Conservation (phyloP, 2,888 invertebrate species). For the Scaptomyza tumidula region DNA sequence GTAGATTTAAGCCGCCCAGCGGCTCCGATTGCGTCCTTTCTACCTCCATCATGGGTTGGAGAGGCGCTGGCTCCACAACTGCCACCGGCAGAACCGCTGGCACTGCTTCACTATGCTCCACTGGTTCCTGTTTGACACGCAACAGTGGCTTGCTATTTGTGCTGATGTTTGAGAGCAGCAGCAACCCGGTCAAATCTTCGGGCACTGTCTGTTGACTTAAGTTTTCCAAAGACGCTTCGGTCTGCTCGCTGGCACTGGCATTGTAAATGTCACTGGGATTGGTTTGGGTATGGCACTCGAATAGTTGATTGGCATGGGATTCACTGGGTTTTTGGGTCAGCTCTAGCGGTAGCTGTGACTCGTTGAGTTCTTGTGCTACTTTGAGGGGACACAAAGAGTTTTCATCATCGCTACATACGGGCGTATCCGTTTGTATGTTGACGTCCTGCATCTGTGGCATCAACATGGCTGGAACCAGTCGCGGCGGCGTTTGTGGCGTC, state of each 20-base stretch:
- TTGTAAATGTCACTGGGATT: conserved; percentile 61
- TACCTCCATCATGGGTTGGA: conserved; percentile 38
- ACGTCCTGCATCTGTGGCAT: conserved; percentile 90
- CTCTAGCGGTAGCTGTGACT: conserved; percentile 70
- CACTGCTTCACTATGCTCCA: conserved; percentile 61
- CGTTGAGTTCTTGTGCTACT: conserved; percentile 39
- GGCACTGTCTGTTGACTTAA: conserved; percentile 58
- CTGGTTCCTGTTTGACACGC: conserved; percentile 82
- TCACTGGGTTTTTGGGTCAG: conserved; percentile 71
- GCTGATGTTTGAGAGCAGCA: conserved; percentile 92
- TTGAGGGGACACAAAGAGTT: conserved; percentile 70
- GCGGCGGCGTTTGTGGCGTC: conserved; percentile 77
- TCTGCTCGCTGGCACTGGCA: conserved; percentile 47
- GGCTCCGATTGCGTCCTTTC: conserved; percentile 65
- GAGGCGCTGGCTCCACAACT: conserved; percentile 18
- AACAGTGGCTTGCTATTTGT: conserved; percentile 88
- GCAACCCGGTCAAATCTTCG: conserved; percentile 92
- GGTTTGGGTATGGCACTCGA: conserved; percentile 71
- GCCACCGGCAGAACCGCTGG: conserved; percentile 10
- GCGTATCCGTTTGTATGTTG: conserved; percentile 92
- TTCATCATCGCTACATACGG: conserved; percentile 88
- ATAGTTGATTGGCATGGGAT: conserved; percentile 53
- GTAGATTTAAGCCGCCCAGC: conserved; percentile 89
- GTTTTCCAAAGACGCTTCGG: conserved; percentile 21
- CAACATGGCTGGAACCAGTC: conserved; percentile 49